Base-by-base conservation (phyloP, 2,888 invertebrate genomes). In the Boloria euphrosyne region DNA sequence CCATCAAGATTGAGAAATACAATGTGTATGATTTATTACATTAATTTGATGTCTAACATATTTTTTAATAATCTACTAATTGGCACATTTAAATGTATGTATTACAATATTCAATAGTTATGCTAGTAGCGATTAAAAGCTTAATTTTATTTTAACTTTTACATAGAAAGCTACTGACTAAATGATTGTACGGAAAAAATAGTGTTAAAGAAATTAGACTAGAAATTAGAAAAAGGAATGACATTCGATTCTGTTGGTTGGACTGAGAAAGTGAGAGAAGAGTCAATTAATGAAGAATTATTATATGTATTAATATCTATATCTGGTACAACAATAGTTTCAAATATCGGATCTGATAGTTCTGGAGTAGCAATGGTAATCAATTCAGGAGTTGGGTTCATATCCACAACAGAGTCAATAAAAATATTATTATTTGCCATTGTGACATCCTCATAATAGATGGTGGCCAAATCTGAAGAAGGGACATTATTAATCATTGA, bases 211-310 rank as follows among this genome's bases (percentile, higher is more conserved):
- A 44, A 55, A 10, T 22, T 55, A 18, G 43, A 44, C 2, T 55
- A 14, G 10, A 44, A 55, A 10, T 55, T 43, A 22, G 44, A 14
- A n/a, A 55, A 43, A 5, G 55, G 55, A 22, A 55, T 55, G 14
- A 55, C 18, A 43, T 18, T 44, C 13, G 55, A 13, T n/a, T 43
- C 14, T 38, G 31, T 2, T 38, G 31, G 31, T 38, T 38, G 31
- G 31, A 38, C 43, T 10, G 43, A 14, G 43, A 27, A n/a, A 18
- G 18, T 44, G n/a, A 22, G n/a, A n/a, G n/a, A 10, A 22, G 14
- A 44, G 14, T 46, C 46, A 2, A 38, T 38, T 10, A 38, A 10
- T 38, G 31, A 38, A 38, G 31, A 38, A 10, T 38, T 10, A 10
- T 38, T 38, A 38, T 1, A 38, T 10, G 31, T 10, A 38, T 38